phyloP scores from a whole-genome alignment of 1,140 invertebrate genomes.

The Helicoverpa armigera region DNA sequence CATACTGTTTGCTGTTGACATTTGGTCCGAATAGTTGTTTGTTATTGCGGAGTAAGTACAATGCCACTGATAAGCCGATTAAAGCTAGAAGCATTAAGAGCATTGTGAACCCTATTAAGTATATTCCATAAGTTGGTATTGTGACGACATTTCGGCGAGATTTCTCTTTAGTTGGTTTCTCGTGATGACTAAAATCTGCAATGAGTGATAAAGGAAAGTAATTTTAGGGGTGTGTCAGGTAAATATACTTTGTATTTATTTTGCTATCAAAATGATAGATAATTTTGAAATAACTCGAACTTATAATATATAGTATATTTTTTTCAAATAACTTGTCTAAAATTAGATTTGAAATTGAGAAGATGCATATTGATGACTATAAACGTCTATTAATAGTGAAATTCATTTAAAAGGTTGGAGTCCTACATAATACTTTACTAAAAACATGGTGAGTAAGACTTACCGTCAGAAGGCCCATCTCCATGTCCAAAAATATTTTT shows the following conservation, averaged over 20 bases:
- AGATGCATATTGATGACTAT: too few species aligned
- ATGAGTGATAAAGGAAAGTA: background rate
- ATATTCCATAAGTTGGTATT: background rate
- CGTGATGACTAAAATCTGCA: background rate
- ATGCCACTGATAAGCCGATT: background rate
- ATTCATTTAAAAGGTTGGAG: too few species aligned
- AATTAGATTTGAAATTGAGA: too few species aligned
- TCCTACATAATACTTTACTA: too few species aligned
- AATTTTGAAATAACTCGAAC: too few species aligned
- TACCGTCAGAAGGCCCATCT: background rate
- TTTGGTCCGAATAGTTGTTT: background rate
- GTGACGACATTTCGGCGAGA: background rate
- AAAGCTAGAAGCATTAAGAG: background rate
- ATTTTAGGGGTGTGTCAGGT: too few species aligned
- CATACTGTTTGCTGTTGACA: background rate
- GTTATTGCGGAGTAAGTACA: background rate
- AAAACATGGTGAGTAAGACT: background rate
- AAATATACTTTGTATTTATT: too few species aligned
- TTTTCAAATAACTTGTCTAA: too few species aligned
- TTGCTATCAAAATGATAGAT: too few species aligned
- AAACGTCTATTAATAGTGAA: too few species aligned
- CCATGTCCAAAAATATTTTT: background rate
- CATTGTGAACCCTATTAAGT: slow-evolving; percentile 5
- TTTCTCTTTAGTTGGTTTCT: background rate
- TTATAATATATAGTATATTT: too few species aligned